Evolutionary conservation across 2,113 vertebrate genomes (phyloP).

Genomic region (Pseudonaja textilis): DNA sequence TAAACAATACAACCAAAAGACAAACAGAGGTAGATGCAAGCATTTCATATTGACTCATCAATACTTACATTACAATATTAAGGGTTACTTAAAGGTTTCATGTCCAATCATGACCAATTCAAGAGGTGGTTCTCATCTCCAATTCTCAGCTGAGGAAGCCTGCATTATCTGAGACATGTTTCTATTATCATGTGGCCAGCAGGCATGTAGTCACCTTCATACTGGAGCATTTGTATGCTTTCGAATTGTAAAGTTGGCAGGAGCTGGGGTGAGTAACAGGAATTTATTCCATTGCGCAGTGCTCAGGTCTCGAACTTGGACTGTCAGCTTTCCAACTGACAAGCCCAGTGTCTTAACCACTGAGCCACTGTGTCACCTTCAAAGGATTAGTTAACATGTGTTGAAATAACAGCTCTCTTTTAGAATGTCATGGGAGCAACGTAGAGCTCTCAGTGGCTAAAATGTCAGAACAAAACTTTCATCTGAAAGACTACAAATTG

Average conservation of each 20-base stretch:
- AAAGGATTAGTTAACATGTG: neutral
- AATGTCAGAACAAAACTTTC: neutral
- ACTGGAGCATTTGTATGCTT: neutral
- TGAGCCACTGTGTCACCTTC: neutral
- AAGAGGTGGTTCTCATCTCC: neutral
- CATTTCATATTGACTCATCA: too few species aligned
- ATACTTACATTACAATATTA: neutral
- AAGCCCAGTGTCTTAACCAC: neutral
- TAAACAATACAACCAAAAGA: too few species aligned
- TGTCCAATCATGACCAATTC: neutral
- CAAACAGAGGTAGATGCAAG: too few species aligned
- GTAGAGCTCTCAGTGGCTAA: neutral
- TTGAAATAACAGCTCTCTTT: neutral
- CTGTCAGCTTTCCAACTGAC: neutral
- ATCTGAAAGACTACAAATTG: neutral
- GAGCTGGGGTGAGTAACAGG: neutral
- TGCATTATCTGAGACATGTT: neutral
- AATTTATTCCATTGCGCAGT: neutral
- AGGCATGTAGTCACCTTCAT: neutral
- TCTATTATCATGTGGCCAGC: neutral
- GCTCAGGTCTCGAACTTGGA: neutral
- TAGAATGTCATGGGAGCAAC: neutral
- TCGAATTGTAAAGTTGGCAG: neutral
- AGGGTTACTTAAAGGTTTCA: neutral
- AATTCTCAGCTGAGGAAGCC: neutral